Conservation (phyloP, 2,888 invertebrate species). For the Anthophora plumipes region DNA sequence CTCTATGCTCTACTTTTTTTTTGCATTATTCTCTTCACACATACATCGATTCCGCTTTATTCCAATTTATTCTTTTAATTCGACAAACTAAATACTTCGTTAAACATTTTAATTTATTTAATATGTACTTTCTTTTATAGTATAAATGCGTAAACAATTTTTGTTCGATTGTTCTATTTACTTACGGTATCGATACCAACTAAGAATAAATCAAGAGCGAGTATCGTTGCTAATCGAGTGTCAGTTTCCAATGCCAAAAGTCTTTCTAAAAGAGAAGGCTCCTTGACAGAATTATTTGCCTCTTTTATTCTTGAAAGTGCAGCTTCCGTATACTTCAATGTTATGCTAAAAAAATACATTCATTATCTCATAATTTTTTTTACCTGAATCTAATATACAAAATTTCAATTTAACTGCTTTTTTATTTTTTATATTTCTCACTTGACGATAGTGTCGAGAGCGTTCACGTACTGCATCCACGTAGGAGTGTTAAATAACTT, state of each 20-base stretch:
- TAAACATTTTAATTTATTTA: too few relatives aligned
- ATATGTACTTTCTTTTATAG: not conserved
- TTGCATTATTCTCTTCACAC: too few relatives aligned
- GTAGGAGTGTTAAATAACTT: slow-evolving; percentile 88
- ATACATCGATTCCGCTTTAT: too few relatives aligned
- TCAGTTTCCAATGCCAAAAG: slow-evolving; percentile 87
- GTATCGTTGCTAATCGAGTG: slow-evolving; percentile 88
- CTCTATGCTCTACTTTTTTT: too few relatives aligned
- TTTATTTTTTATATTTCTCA: slow-evolving; percentile 72
- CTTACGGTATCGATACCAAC: slow-evolving; percentile 92
- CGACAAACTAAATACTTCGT: too few relatives aligned
- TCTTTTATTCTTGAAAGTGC: slow-evolving; percentile 84
- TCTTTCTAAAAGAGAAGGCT: slow-evolving; percentile 88
- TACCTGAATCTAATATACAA: not conserved
- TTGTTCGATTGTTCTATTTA: slow-evolving; percentile 1
- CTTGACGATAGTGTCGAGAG: slow-evolving; percentile 90
- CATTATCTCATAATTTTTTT: not conserved
- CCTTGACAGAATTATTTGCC: slow-evolving; percentile 79
- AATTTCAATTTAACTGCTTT: not conserved
- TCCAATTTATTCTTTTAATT: too few relatives aligned
- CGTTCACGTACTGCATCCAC: slow-evolving; percentile 87
- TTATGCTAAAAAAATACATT: slow-evolving; percentile 85
- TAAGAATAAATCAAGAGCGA: slow-evolving; percentile 90
- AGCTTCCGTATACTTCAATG: slow-evolving; percentile 87
- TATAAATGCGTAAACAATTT: too few relatives aligned